Evolutionary conservation across 2,113 vertebrate species (phyloP), one percentile per base, ranked within the genome.

Genomic region (Crotalus horridus): DNA sequence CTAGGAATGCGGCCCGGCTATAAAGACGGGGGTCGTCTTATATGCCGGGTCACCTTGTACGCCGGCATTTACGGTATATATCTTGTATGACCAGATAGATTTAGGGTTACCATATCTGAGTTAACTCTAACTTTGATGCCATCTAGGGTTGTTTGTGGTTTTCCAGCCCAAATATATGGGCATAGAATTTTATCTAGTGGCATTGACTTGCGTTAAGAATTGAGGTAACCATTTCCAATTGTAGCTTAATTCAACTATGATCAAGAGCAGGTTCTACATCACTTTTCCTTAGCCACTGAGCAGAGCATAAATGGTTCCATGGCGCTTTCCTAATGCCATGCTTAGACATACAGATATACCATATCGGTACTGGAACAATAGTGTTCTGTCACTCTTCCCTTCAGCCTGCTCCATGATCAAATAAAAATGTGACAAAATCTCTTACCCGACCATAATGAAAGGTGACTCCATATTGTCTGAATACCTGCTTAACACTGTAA

Each of bases 371-470:
- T 51, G 26, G 89, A 39, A 54, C 54, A 55, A 39, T 53, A 61
- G 33, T 1, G 0, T 64, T 21, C 55, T 61, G 54, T 39, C 74
- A 90, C 20, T 26, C 1, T 1, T 92, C 3, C 87, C 59, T 94
- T 89, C 92, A 1, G 51, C 69, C 23, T 81, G 58, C 88, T 23
- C 58, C 89, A 91, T 58, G 12, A 93, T 46, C 10, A 51, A 74
- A 87, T 91, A 95, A 86, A 93, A 96, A 89, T 88, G 92, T 94
- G 90, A 69, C 39, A 95, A 87, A 92, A 2, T 88, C 46, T 87
- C 81, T n/a, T 94, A 43, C 91, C 95, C 95, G 95, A 92, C 95
- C 74, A 53, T 87, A 93, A 95, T 93, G 94, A 97, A 96, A 96
- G 89, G 94, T 96, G 96, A 97, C 94, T 69, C 64, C 69, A 90